These are phyloP conservation scores for Balaeniceps rex DNA, from an alignment of 2,113 vertebrate genomes.

Conservation along the genomic window DNA sequence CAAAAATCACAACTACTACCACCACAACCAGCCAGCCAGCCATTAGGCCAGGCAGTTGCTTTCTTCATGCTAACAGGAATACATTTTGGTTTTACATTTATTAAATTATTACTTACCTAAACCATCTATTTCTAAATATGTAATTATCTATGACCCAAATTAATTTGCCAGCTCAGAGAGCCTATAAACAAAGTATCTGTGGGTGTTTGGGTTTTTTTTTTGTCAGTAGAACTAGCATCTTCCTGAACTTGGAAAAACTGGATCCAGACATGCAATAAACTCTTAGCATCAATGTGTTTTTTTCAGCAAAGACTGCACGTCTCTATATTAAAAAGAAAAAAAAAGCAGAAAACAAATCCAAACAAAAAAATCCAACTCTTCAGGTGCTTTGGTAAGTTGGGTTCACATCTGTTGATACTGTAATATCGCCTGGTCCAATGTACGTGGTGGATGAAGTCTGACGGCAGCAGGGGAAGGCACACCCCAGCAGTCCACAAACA, in stretches of 20 bases:
- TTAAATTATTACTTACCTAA: background rate
- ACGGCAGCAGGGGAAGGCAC: background rate
- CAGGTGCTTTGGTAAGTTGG: fast-evolving
- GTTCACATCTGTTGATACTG: background rate
- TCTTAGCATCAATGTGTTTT: background rate
- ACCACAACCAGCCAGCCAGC: background rate
- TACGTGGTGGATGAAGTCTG: fast-evolving
- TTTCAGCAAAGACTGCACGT: background rate
- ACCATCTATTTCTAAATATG: background rate
- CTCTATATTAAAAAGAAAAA: too few species aligned
- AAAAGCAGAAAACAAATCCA: too few species aligned
- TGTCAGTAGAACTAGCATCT: background rate
- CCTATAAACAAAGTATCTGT: background rate
- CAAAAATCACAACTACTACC: background rate
- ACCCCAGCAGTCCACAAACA: fast-evolving
- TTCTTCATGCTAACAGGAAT: background rate
- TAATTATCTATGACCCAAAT: background rate
- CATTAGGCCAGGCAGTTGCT: background rate
- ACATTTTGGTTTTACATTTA: background rate
- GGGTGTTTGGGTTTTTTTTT: too few species aligned
- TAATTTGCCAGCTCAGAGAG: background rate
- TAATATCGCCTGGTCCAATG: fast-evolving
- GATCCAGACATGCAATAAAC: background rate
- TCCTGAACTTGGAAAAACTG: background rate
- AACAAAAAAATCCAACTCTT: background rate